Evolutionary conservation across 2,797 vertebrate species (phyloP).

Genomic region (Scolopax rusticola): DNA sequence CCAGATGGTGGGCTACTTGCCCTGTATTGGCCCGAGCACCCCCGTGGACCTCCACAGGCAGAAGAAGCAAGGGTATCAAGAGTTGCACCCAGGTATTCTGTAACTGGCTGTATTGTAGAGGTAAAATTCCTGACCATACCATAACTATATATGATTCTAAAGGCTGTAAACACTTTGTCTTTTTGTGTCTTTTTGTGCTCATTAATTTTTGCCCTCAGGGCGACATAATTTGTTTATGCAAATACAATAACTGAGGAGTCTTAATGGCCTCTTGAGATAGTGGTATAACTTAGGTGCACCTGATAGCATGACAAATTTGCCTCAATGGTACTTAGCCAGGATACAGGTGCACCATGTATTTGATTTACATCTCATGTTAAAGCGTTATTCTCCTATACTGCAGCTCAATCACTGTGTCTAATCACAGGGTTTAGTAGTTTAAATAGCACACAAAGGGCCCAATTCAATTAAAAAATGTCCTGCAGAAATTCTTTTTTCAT

Average conservation of each 20-base stretch:
- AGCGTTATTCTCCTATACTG: background rate
- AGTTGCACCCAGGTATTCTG: background rate
- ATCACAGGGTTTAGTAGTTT: conserved; percentile 41
- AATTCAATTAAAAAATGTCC: conserved; percentile 64
- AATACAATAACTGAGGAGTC: background rate
- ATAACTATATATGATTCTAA: background rate
- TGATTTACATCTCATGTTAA: conserved; percentile 31
- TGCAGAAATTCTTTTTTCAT: background rate
- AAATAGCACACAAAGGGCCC: conserved; percentile 51
- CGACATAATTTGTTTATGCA: background rate
- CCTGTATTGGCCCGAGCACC: background rate
- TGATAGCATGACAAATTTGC: background rate
- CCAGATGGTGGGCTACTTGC: background rate
- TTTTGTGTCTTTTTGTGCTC: background rate
- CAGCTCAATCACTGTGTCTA: conserved; percentile 49
- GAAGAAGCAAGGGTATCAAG: background rate
- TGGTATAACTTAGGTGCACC: background rate
- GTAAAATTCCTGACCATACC: background rate
- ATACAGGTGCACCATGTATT: background rate
- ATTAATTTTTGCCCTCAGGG: background rate
- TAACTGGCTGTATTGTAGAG: background rate
- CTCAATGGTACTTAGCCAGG: background rate
- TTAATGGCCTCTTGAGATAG: background rate
- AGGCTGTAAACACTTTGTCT: background rate
- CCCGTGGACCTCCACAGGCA: background rate